Percentiles rank a stretch among this genome's conserved stretches.
phyloP scores from a whole-genome alignment of 2,113 vertebrate species.

The Epinephelus lanceolatus region DNA sequence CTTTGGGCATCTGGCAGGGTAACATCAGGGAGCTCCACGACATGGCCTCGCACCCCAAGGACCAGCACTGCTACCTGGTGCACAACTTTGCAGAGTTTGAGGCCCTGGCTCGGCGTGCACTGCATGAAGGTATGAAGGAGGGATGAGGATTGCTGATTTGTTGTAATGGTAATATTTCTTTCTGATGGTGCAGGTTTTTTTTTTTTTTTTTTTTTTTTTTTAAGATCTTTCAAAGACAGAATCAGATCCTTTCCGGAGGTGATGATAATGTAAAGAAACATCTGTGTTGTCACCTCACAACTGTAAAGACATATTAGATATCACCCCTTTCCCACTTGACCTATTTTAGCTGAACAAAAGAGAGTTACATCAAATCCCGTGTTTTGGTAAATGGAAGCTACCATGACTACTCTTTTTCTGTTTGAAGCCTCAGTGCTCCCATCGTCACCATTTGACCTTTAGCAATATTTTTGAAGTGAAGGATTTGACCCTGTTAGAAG shows the following conservation, averaged over 20 bases:
- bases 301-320: background rate
- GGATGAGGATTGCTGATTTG: background rate
- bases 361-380: slow-evolving; percentile 6
- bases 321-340: background rate
- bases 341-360: background rate
- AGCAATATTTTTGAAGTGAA: slow-evolving; percentile 34
- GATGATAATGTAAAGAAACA: slow-evolving; percentile 13
- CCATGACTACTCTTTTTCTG: background rate
- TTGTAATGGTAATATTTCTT: background rate
- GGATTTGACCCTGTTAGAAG: slow-evolving; percentile 42
- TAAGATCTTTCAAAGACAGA: slow-evolving; percentile 4
- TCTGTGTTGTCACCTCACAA: slow-evolving; percentile 13
- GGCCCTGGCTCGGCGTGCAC: slow-evolving; percentile 92
- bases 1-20: slow-evolving; percentile 98
- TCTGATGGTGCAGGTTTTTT: background rate
- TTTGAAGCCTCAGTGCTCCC: slow-evolving; percentile 49
- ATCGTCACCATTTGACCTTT: slow-evolving; percentile 30
- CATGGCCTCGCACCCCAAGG: slow-evolving; percentile 96
- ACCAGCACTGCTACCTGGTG: slow-evolving; percentile 96
- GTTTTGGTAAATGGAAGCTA: slow-evolving; percentile 26
- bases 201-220: background rate
- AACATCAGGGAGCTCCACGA: slow-evolving; percentile 97
- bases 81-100: slow-evolving; percentile 98
- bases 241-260: background rate
- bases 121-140: slow-evolving; percentile 92